Percentiles rank a stretch among this genome's conserved stretches.
Conservation (phyloP, 1,140 invertebrate species). For the Zaprionus lachaisei region DNA sequence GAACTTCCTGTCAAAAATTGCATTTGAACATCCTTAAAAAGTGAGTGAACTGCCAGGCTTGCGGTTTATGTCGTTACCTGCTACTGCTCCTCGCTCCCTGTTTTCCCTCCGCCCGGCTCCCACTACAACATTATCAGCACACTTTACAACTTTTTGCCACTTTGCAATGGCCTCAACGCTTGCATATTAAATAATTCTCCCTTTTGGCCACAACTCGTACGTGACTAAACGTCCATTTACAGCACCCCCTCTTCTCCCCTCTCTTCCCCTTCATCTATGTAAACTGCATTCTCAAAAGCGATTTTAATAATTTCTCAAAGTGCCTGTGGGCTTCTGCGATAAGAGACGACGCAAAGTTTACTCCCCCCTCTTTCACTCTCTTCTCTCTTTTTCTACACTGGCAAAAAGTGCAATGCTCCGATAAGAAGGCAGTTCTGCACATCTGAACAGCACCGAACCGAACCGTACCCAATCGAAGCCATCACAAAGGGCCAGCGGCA, state of each 20-base stretch:
- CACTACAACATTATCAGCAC: constrained; percentile 29
- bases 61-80: constrained; percentile 28
- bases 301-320: constrained; percentile 71
- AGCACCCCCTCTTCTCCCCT: constrained; percentile 25
- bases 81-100: not conserved
- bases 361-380: not conserved
- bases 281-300: constrained; percentile 69
- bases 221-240: constrained; percentile 79
- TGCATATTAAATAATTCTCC: constrained; percentile 79
- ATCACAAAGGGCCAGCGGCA: constrained; percentile 53
- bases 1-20: constrained; percentile 65
- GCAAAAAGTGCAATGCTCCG: constrained; percentile 74
- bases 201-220: constrained; percentile 58
- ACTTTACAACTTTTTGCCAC: constrained; percentile 63
- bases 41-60: constrained; percentile 17
- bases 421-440: constrained; percentile 56
- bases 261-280: constrained; percentile 1
- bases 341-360: not conserved
- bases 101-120: not conserved
- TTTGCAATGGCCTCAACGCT: constrained; percentile 46
- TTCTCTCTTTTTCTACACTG: constrained; percentile 10
- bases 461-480: constrained; percentile 48
- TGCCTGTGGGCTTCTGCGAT: constrained; percentile 41
- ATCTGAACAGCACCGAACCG: constrained; percentile 26
- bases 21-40: constrained; percentile 34